Percentiles rank a stretch among this genome's conserved stretches.
phyloP scores from a whole-genome alignment of 1,140 invertebrate genomes.

The Leguminivora glycinivorella region DNA sequence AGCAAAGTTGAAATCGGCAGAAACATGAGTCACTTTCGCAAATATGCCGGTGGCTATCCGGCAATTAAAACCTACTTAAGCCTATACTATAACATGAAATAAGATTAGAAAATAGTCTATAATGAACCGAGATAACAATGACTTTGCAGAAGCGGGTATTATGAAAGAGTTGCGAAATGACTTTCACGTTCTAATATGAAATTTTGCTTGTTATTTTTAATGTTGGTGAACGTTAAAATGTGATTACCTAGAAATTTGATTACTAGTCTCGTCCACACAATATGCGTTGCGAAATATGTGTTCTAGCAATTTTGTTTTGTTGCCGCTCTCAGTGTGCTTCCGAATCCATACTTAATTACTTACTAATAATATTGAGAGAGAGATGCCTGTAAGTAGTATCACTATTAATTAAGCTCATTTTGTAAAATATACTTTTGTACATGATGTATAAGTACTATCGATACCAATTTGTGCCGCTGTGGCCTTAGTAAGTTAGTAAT shows the following conservation, averaged over 20 bases:
- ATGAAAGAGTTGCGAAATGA: slow-evolving; percentile 27
- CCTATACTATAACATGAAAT: background rate
- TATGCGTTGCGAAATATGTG: slow-evolving; percentile 5
- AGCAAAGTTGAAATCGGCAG: background rate
- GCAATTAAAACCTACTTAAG: slow-evolving; percentile 36
- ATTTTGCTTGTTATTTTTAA: slow-evolving; percentile 12
- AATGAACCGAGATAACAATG: slow-evolving; percentile 13
- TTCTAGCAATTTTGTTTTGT: background rate
- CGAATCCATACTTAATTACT: background rate
- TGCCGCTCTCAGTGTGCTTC: no score
- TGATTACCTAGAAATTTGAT: slow-evolving; percentile 24
- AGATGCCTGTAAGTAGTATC: no score
- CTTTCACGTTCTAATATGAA: slow-evolving; percentile 7
- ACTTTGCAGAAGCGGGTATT: background rate
- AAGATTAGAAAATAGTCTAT: background rate
- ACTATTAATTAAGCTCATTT: no score
- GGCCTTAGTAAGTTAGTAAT: no score
- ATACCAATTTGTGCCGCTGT: no score
- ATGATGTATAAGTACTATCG: no score
- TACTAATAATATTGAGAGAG: no score
- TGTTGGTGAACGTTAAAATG: slow-evolving; percentile 15
- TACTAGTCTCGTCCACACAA: slow-evolving; percentile 8
- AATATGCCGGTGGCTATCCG: slow-evolving; percentile 29
- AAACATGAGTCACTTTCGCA: slow-evolving; percentile 31
- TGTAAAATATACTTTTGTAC: no score